Conservation (phyloP, 2,113 vertebrate species). For the Gallinago media region DNA sequence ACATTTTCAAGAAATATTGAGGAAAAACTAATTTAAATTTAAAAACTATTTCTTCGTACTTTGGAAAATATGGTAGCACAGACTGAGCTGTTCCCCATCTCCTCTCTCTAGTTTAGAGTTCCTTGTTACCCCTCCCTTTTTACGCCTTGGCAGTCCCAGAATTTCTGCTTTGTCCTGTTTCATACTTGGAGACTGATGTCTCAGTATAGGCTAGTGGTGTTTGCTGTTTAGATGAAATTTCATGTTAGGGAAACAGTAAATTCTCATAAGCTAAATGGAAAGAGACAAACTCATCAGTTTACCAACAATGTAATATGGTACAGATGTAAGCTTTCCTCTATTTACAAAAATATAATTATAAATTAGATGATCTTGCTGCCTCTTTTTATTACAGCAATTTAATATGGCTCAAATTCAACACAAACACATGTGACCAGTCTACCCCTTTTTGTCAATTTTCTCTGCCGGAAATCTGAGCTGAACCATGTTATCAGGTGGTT, state of each 20-base stretch:
- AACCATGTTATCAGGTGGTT: neutral
- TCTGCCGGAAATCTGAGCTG: neutral
- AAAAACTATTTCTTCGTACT: neutral
- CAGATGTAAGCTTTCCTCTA: accelerated
- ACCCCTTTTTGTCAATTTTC: neutral
- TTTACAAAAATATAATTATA: neutral
- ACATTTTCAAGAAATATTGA: neutral
- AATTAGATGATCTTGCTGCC: neutral
- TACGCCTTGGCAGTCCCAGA: neutral
- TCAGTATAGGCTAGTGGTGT: neutral
- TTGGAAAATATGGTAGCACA: neutral
- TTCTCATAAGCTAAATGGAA: neutral
- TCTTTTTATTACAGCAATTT: neutral
- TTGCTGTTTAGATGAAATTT: neutral
- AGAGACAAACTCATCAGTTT: neutral
- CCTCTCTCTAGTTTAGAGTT: neutral
- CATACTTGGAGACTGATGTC: neutral
- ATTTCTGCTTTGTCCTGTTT: neutral
- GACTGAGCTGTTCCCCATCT: neutral
- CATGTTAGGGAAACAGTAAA: neutral
- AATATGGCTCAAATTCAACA: neutral
- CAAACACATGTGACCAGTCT: accelerated
- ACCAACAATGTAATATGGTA: accelerated
- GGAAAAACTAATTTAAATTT: neutral
- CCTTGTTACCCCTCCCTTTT: accelerated